Evolutionary conservation across 1,140 invertebrate genomes (phyloP).

Genomic region (Ceratina australensis): DNA sequence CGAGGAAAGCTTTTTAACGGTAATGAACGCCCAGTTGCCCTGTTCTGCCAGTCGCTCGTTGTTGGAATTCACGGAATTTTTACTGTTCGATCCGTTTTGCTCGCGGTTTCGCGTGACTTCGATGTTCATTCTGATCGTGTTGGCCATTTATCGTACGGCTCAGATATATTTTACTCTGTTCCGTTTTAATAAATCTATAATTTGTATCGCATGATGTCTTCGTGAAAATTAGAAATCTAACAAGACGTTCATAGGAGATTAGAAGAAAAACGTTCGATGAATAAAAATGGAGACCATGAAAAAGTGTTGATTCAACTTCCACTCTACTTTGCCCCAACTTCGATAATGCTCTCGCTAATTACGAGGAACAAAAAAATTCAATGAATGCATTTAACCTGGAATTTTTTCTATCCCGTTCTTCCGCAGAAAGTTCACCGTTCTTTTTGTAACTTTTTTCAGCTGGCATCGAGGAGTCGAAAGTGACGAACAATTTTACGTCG

Average conservation of each 20-base stretch:
- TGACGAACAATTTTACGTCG: neutral
- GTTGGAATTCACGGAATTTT: slow-evolving; percentile 21
- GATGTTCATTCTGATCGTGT: neutral
- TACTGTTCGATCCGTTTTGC: neutral
- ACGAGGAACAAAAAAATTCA: no score
- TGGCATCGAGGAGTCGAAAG: neutral
- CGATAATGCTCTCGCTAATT: neutral
- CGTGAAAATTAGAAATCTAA: no score
- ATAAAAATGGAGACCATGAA: no score
- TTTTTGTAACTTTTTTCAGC: no score
- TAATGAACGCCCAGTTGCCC: slow-evolving; percentile 48
- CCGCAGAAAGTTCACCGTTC: neutral
- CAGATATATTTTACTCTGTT: no score
- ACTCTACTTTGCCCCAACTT: neutral
- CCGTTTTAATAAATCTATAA: no score
- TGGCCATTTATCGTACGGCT: neutral
- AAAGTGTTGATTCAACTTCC: no score
- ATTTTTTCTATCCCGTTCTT: neutral
- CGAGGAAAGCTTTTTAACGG: slow-evolving; percentile 49
- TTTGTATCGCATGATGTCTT: no score
- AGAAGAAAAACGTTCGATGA: neutral
- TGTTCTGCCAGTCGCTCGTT: slow-evolving; percentile 24
- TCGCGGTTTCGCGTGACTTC: neutral
- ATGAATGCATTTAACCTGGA: neutral
- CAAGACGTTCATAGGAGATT: neutral